Evolutionary conservation across 1,140 invertebrate species (phyloP).

Genomic region (Sitobion miscanthi): DNA sequence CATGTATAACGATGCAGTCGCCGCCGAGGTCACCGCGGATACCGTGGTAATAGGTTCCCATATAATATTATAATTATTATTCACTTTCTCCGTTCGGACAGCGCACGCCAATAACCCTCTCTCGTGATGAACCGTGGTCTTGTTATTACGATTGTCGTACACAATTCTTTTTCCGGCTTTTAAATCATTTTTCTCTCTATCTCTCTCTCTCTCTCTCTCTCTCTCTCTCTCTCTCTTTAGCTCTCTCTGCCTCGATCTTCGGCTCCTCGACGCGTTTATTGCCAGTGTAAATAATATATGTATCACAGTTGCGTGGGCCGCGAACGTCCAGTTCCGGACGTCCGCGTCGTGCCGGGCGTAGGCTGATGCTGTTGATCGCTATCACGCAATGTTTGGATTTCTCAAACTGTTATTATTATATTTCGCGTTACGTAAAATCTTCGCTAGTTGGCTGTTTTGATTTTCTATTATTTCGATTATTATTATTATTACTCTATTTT

Average conservation of each 20-base stretch:
- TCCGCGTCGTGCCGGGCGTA: neutral
- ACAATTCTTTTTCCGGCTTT: neutral
- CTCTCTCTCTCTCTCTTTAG: neutral
- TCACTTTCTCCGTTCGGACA: slow-evolving; percentile 1
- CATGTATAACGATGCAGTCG: neutral
- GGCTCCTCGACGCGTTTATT: neutral
- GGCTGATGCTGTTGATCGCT: neutral
- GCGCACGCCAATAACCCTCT: neutral
- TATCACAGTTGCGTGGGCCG: neutral
- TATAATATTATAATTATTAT: slow-evolving; percentile 10
- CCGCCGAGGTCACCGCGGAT: neutral
- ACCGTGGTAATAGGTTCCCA: neutral
- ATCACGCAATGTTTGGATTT: neutral
- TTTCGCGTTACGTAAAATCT: neutral
- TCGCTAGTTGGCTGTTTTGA: neutral
- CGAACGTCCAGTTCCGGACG: neutral
- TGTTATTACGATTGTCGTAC: neutral
- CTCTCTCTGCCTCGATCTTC: neutral
- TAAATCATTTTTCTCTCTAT: neutral
- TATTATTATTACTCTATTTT: neutral
- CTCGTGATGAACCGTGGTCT: neutral
- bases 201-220: neutral
- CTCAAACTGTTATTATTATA: neutral
- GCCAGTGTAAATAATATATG: neutral
- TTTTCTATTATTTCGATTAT: neutral